A percentile compares a stretch with the other conserved stretches of the same genome.
Conservation (phyloP, 2,113 vertebrate species). For the Gavia stellata region DNA sequence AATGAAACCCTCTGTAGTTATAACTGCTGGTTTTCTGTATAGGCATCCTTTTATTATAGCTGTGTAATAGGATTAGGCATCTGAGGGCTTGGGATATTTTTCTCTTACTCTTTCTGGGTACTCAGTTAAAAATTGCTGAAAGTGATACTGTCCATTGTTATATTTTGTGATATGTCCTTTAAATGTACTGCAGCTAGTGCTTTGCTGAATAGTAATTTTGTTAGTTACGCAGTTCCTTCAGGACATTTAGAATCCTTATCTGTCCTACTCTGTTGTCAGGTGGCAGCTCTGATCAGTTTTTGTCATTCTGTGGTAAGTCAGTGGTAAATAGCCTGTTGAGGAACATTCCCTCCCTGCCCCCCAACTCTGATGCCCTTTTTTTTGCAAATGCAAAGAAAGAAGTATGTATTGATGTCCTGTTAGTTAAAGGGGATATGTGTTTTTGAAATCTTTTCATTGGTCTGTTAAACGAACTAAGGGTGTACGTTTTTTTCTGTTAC, state of each 20-base stretch:
- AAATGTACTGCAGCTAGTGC: not conserved
- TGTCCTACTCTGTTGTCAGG: not conserved
- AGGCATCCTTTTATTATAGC: not conserved
- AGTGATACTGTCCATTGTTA: not conserved
- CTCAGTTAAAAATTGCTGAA: not conserved
- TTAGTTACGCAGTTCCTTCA: not conserved
- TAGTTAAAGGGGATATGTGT: not conserved
- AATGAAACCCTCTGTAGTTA: not conserved
- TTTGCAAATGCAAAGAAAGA: not conserved
- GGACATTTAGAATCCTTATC: not conserved
- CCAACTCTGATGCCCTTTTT: not conserved
- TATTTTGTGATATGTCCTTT: not conserved
- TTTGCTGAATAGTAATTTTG: not conserved
- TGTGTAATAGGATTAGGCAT: not conserved
- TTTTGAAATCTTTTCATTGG: not conserved
- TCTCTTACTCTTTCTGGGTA: not conserved
- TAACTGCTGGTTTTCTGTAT: not conserved
- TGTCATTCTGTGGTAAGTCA: not conserved
- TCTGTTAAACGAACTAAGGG: not conserved
- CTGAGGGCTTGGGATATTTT: not conserved
- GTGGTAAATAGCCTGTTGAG: not conserved
- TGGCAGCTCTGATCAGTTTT: conserved; percentile 4
- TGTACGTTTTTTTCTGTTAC: not conserved
- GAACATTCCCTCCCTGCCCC: not conserved
- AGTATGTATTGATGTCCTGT: not conserved